phyloP scores from a whole-genome alignment of 1,140 invertebrate species.

The Anastrepha obliqua region DNA sequence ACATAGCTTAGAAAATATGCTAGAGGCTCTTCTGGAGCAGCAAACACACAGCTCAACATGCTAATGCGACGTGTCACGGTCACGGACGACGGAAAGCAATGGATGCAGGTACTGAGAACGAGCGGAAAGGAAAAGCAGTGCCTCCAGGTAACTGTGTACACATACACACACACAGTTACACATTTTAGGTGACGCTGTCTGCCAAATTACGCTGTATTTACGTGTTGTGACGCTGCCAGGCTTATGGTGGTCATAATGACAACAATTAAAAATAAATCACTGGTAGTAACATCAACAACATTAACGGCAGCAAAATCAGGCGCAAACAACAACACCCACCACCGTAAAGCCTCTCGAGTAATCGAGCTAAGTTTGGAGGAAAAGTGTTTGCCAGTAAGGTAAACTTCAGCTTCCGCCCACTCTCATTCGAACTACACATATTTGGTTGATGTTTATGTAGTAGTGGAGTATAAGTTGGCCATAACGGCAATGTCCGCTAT shows the following conservation, averaged over 20 bases:
- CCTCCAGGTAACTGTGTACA: neutral
- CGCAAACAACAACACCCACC: neutral
- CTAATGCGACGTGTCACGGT: constrained; percentile 27
- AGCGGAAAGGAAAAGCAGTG: neutral
- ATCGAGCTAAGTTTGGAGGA: neutral
- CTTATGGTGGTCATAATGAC: constrained; percentile 46
- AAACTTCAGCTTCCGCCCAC: neutral
- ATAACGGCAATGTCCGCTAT: neutral
- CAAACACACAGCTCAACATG: neutral
- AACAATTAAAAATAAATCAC: constrained; percentile 55
- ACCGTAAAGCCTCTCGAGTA: neutral
- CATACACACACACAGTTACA: neutral
- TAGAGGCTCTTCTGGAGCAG: neutral
- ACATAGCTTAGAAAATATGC: neutral
- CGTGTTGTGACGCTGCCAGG: neutral
- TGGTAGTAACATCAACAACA: constrained; percentile 40
- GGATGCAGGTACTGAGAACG: neutral
- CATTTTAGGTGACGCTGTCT: neutral
- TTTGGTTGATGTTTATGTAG: neutral
- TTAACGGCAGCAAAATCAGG: constrained; percentile 4
- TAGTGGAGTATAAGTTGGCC: neutral
- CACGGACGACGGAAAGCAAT: neutral
- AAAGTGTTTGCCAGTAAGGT: neutral
- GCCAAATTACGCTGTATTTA: neutral
- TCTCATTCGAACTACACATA: neutral